phyloP scores from a whole-genome alignment of 2,888 invertebrate species.

The Epirrhoe alternata region DNA sequence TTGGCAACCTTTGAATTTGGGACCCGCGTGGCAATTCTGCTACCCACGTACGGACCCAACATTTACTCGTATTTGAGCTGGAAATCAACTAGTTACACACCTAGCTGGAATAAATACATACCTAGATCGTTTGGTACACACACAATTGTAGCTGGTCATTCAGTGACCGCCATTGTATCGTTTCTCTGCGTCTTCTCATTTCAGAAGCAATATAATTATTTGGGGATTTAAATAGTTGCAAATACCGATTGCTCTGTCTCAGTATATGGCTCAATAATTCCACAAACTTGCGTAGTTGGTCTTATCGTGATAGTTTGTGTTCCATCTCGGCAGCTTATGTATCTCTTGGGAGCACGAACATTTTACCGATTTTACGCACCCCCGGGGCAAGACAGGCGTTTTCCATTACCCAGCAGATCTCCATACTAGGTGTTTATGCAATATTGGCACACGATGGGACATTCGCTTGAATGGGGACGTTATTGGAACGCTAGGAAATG shows the following conservation, averaged over 20 bases:
- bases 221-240: neutral
- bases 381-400: conserved; percentile 28
- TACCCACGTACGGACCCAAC: conserved; percentile 17
- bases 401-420: conserved; percentile 30
- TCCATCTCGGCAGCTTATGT: conserved; percentile 17
- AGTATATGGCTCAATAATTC: neutral
- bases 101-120: conserved; percentile 10
- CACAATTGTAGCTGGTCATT: neutral
- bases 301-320: conserved; percentile 30
- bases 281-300: conserved; percentile 13
- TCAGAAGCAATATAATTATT: neutral
- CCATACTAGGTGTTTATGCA: conserved; percentile 26
- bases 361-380: conserved; percentile 21
- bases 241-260: neutral
- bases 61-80: conserved; percentile 30
- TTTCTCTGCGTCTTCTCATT: neutral
- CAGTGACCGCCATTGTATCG: neutral
- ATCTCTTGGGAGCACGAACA: conserved; percentile 11
- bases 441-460: conserved; percentile 23
- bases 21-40: conserved; percentile 18
- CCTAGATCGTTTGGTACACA: neutral
- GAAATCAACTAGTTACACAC: conserved; percentile 24
- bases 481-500: conserved; percentile 17
- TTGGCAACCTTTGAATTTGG: conserved; percentile 16
- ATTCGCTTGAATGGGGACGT: conserved; percentile 20